A percentile compares a stretch with the other conserved stretches of the same genome.
Evolutionary conservation across 2,888 invertebrate species (phyloP).

Genomic region (Phortica okadai): DNA sequence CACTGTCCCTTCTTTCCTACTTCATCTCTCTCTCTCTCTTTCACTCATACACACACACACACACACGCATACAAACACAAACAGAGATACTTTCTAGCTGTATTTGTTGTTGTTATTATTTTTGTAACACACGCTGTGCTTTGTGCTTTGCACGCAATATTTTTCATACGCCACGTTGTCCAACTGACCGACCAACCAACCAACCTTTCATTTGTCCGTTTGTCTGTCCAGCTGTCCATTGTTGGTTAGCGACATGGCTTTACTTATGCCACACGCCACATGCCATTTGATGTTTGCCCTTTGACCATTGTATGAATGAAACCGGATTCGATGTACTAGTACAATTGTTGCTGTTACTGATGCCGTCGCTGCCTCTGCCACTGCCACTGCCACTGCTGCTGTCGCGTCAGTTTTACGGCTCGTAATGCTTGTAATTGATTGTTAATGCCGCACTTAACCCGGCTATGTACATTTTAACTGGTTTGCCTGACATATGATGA

Average conservation of each 20-base stretch:
- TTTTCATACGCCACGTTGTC: slow-evolving; percentile 33
- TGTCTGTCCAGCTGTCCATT: too few relatives aligned
- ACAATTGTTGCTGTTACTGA: neutral
- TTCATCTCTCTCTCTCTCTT: neutral
- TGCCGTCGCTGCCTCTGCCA: slow-evolving; percentile 8
- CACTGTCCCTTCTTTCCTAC: slow-evolving; percentile 29
- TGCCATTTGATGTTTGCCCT: slow-evolving; percentile 5
- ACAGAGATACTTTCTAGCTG: slow-evolving; percentile 5
- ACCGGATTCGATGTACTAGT: neutral
- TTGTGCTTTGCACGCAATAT: slow-evolving; percentile 46
- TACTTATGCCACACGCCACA: slow-evolving; percentile 17
- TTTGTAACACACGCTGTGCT: slow-evolving; percentile 11
- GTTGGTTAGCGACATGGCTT: neutral
- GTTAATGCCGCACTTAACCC: slow-evolving; percentile 61
- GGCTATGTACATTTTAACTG: slow-evolving; percentile 34
- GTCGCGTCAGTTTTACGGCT: slow-evolving; percentile 61
- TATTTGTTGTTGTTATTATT: slow-evolving; percentile 18
- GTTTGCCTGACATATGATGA: neutral
- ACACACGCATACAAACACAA: neutral
- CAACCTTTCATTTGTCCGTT: too few relatives aligned
- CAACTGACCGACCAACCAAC: neutral
- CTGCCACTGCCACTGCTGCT: slow-evolving; percentile 44
- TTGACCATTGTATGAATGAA: neutral
- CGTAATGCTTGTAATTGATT: slow-evolving; percentile 62
- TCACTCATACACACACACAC: slow-evolving; percentile 35